Evolutionary conservation across 2,888 invertebrate species (phyloP).

Genomic region (Ochlodes sylvanus): DNA sequence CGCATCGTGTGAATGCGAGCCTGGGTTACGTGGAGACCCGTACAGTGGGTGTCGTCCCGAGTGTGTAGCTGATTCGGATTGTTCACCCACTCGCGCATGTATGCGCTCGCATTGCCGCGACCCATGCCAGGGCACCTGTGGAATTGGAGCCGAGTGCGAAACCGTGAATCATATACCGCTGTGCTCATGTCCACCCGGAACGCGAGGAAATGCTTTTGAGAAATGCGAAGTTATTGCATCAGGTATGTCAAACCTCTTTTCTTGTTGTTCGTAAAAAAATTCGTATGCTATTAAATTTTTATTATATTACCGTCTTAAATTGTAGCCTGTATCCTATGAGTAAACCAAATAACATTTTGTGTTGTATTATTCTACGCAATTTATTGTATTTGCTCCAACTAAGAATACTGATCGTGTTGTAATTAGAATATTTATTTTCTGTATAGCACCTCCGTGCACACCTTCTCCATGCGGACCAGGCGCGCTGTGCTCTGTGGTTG

Average conservation of each 20-base stretch:
- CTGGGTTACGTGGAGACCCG: conserved; percentile 90
- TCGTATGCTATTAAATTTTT: no score
- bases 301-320: no score
- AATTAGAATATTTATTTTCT: neutral
- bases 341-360: no score
- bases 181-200: conserved; percentile 90
- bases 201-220: conserved; percentile 87
- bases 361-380: no score
- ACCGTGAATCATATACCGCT: conserved; percentile 89
- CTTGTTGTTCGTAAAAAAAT: no score
- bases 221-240: conserved; percentile 80
- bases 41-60: conserved; percentile 92
- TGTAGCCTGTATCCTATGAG: no score
- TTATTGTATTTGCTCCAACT: no score
- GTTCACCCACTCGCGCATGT: conserved; percentile 92
- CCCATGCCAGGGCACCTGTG: conserved; percentile 93
- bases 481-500: conserved; percentile 86
- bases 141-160: conserved; percentile 91
- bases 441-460: conserved; percentile 86
- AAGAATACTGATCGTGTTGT: neutral
- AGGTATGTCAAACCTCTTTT: conserved; percentile 55
- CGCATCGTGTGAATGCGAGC: conserved; percentile 90
- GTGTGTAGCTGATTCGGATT: conserved; percentile 95
- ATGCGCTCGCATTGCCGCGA: conserved; percentile 93
- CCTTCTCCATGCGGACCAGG: conserved; percentile 93